Percentiles rank a stretch among this genome's conserved stretches.
Conservation (phyloP, 2,797 vertebrate genomes). For the Iguana delicatissima region DNA sequence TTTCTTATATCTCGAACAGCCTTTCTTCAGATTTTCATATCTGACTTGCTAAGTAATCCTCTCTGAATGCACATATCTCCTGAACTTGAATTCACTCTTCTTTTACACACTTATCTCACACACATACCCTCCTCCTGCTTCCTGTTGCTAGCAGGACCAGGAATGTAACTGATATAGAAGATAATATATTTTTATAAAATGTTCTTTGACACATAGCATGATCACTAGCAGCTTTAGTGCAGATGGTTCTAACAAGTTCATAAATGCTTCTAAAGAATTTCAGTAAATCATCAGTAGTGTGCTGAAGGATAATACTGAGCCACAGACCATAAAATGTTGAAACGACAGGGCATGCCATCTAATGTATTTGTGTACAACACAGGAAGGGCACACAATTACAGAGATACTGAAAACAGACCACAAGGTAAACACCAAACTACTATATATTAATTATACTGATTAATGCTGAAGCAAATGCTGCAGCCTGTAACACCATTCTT, state of each 20-base stretch:
- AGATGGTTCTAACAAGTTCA: not conserved
- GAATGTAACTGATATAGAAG: not conserved
- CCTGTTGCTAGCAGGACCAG: not conserved
- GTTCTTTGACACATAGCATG: not conserved
- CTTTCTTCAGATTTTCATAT: slow-evolving; percentile 12
- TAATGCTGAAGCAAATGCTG: not conserved
- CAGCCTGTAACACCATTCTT: not conserved
- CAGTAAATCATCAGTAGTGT: too few relatives aligned
- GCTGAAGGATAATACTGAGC: not conserved
- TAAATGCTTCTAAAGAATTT: not conserved
- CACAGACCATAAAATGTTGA: not conserved
- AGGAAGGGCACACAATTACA: not conserved
- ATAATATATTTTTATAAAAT: not conserved
- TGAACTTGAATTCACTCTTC: not conserved
- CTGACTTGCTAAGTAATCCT: not conserved
- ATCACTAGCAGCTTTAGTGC: not conserved
- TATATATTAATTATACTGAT: not conserved
- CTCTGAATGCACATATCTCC: too few relatives aligned
- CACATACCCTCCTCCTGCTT: not conserved
- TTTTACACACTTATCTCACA: not conserved
- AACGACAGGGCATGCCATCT: not conserved
- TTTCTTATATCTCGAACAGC: not conserved
- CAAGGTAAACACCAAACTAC: not conserved
- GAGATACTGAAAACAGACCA: not conserved
- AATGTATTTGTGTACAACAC: not conserved